Evolutionary conservation across 2,797 vertebrate genomes (phyloP), one percentile per base, ranked within the genome.

Genomic region (Trachops cirrhosus): DNA sequence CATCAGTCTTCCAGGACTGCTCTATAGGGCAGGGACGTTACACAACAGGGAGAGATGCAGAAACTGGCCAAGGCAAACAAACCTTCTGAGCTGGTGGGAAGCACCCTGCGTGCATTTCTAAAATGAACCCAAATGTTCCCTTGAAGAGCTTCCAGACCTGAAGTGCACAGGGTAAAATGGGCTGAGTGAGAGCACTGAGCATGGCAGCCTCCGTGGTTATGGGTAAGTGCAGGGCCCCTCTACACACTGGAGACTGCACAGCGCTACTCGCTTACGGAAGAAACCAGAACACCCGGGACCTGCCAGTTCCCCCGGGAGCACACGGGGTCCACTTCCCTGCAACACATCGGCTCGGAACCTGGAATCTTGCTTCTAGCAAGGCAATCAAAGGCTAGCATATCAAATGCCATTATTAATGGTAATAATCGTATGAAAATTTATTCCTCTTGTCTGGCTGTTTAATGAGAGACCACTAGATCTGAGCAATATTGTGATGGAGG

Each of bases 31-130:
- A 3, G 2, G 54, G 34, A 41, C 29, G 8, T 39, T 62, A 44
- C 6, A n/a, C 73, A 46, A 48, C 19, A 70, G 39, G 80, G 37
- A 16, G 46, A n/a, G 68, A 50, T 62, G 87, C 77, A 94, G 92
- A 97, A 79, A 68, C 59, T 98, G 98, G 98, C 98, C 16, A 52
- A 95, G 97, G 98, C 97, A 98, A 97, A 98, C 85, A 97, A 97
- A 83, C 95, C 94, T 97, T 97, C 97, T 91, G 97, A 67, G 73
- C 80, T 97, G 96, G 97, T 97, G 97, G 96, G 96, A 97, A 96
- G 95, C 93, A 97, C 96, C 74, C 89, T 78, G 87, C 96, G 86
- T 91, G 77, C 79, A 37, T 97, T 95, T 97, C 96, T 97, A 74
- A 97, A 97, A 96, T 67, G 78, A 94, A 94, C 96, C 91, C 62